Conservation (phyloP, 2,888 invertebrate genomes). For the Acrobasis consociella region DNA sequence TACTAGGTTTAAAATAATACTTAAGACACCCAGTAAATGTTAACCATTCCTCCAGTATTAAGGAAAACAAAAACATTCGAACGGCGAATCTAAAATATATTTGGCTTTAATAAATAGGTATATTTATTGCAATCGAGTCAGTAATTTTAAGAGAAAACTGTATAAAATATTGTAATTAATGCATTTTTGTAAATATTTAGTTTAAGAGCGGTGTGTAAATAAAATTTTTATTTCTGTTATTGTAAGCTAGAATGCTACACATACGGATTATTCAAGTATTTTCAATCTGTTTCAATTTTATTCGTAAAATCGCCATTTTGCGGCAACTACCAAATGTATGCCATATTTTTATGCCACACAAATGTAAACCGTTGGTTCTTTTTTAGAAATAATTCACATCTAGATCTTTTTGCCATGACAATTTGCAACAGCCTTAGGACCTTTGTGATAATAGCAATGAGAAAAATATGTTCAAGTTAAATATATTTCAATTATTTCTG, state of each 20-base stretch:
- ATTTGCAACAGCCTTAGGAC: not conserved
- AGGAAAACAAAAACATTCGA: constrained; percentile 26
- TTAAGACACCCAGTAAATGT: constrained; percentile 37
- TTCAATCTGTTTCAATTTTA: not conserved
- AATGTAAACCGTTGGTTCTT: not conserved
- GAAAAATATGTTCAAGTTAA: not conserved
- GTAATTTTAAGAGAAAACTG: constrained; percentile 64
- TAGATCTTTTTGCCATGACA: constrained; percentile 1
- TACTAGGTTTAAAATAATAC: not conserved
- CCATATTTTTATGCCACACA: constrained; percentile 6
- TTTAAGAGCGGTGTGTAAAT: constrained; percentile 35
- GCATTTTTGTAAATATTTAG: constrained; percentile 47
- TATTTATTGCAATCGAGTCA: constrained; percentile 76
- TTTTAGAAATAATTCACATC: not conserved
- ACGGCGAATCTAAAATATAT: constrained; percentile 41
- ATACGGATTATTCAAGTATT: constrained; percentile 23
- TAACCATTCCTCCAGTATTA: constrained; percentile 73
- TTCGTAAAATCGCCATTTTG: not conserved
- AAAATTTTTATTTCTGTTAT: constrained; percentile 27
- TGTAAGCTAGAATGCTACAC: constrained; percentile 34
- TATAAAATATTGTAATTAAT: constrained; percentile 45
- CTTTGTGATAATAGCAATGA: constrained; percentile 8
- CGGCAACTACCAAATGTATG: not conserved
- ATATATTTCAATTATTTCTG: not conserved
- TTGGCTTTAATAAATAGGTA: constrained; percentile 65